Conservation (phyloP, 2,113 vertebrate species). For the Odocoileus virginianus region DNA sequence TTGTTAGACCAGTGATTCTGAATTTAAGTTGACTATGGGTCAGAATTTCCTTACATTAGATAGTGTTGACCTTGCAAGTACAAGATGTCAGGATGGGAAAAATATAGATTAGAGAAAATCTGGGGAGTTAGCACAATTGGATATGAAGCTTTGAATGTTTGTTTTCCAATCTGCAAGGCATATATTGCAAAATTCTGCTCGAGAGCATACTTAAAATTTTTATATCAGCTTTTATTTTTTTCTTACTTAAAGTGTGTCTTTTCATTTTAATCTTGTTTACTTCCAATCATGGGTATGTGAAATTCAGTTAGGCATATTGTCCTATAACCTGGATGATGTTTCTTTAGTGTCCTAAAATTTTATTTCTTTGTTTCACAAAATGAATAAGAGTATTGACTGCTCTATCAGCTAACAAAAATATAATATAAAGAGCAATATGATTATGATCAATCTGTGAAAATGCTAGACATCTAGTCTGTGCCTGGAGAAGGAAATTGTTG, state of each 20-base stretch:
- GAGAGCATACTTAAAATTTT: not conserved
- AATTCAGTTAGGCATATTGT: not conserved
- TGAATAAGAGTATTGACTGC: not conserved
- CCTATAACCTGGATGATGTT: not conserved
- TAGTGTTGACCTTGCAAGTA: not conserved
- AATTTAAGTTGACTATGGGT: not conserved
- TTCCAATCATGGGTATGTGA: not conserved
- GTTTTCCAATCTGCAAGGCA: not conserved
- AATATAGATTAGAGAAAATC: not conserved
- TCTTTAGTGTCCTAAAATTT: not conserved
- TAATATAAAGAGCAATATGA: not conserved
- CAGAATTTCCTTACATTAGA: not conserved
- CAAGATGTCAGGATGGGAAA: not conserved
- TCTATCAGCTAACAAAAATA: not conserved
- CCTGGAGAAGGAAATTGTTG: not conserved
- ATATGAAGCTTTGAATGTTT: not conserved
- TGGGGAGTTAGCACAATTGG: not conserved
- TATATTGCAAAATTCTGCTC: not conserved
- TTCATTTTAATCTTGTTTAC: slow-evolving; percentile 4
- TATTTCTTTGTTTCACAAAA: not conserved
- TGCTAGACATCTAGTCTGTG: not conserved
- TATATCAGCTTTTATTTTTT: not conserved
- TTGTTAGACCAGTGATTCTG: not conserved
- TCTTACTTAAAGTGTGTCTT: not conserved
- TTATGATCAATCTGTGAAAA: not conserved